Conservation (phyloP, 2,797 vertebrate species). For the Squalus acanthias region DNA sequence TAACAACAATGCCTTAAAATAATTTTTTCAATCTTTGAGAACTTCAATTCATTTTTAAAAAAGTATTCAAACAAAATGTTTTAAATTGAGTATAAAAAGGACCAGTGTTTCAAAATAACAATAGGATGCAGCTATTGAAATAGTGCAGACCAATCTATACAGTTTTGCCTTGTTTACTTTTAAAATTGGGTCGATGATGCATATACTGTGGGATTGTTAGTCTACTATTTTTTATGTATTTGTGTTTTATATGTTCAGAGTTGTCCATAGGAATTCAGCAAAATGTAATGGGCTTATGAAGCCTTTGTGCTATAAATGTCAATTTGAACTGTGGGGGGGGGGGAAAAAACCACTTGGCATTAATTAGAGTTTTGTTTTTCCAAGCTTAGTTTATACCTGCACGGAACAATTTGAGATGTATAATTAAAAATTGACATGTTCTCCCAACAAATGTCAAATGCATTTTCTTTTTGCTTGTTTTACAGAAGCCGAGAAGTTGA, state of each 20-base stretch:
- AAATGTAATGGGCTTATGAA: background rate
- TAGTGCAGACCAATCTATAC: background rate
- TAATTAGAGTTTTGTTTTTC: background rate
- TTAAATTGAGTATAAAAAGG: background rate
- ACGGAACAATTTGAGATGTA: background rate
- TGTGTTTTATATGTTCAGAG: background rate
- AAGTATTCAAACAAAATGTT: background rate
- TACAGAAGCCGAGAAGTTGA: constrained; percentile 81
- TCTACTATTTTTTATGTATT: background rate
- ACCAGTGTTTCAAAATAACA: background rate
- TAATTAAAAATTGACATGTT: background rate
- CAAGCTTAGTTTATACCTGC: background rate
- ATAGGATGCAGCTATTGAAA: background rate
- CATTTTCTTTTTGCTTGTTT: background rate
- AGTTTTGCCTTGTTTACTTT: background rate
- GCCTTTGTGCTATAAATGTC: background rate
- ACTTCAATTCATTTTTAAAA: background rate
- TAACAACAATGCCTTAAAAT: background rate
- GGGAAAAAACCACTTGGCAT: background rate
- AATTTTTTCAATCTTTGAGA: background rate
- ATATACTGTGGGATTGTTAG: background rate
- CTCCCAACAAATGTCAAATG: background rate
- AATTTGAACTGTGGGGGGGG: background rate
- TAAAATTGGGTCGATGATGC: background rate
- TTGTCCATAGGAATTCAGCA: background rate